Percentiles rank a stretch among this genome's conserved stretches.
Conservation (phyloP, 2,888 invertebrate species). For the Drepana falcataria region DNA sequence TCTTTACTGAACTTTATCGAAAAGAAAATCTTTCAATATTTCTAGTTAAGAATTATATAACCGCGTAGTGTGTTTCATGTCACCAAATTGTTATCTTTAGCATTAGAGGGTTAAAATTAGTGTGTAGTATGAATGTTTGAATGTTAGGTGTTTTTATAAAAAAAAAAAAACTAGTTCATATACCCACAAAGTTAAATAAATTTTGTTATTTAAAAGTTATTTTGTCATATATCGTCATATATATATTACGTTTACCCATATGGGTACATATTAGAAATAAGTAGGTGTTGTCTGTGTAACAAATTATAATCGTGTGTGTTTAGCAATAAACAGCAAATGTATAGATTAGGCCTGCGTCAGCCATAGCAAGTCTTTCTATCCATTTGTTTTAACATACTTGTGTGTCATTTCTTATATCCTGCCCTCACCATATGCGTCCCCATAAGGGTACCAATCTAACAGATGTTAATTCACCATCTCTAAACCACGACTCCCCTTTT, state of each 20-base stretch:
- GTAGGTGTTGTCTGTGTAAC: slow-evolving; percentile 25
- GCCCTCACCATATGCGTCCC: background rate
- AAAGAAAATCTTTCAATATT: too few species aligned
- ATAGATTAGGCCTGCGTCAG: slow-evolving; percentile 59
- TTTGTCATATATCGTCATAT: slow-evolving; percentile 17
- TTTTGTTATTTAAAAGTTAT: slow-evolving; percentile 21
- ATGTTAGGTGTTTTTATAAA: slow-evolving; percentile 63
- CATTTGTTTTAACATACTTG: slow-evolving; percentile 47
- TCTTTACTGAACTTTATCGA: too few species aligned
- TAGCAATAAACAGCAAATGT: slow-evolving; percentile 53
- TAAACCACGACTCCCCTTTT: too few species aligned
- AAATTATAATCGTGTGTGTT: slow-evolving; percentile 23
- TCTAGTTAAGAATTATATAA: too few species aligned
- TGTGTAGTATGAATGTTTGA: slow-evolving; percentile 7
- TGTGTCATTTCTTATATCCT: slow-evolving; percentile 23
- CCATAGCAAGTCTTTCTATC: slow-evolving; percentile 63
- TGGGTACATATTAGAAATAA: slow-evolving; percentile 21
- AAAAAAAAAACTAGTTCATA: slow-evolving; percentile 63
- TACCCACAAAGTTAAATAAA: slow-evolving; percentile 51
- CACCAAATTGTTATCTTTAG: slow-evolving; percentile 6
- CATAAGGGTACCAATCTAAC: too few species aligned
- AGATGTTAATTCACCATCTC: too few species aligned
- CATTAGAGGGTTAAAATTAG: slow-evolving; percentile 6
- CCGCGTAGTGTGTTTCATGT: slow-evolving; percentile 21
- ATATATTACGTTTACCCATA: slow-evolving; percentile 13